phyloP scores from a whole-genome alignment of 2,888 invertebrate species.

The Acanthosoma haemorrhoidale region DNA sequence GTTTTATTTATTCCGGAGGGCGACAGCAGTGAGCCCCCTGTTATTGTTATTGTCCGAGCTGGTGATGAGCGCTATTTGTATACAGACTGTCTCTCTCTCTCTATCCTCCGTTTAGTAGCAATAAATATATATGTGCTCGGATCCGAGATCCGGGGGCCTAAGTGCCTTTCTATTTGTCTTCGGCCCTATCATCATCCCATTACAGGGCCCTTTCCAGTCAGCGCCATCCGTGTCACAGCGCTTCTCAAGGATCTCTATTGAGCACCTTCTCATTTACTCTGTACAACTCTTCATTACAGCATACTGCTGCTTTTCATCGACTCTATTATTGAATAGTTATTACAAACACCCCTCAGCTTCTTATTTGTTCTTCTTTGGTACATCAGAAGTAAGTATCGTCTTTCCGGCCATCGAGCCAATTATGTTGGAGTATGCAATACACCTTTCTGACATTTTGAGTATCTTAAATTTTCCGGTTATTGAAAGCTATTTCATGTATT shows the following conservation, averaged over 20 bases:
- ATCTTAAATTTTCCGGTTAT: no score
- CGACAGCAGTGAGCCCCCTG: neutral
- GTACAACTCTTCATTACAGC: neutral
- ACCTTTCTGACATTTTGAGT: no score
- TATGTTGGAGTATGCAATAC: no score
- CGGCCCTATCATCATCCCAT: conserved; percentile 8
- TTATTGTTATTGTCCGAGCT: neutral
- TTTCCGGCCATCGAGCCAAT: no score
- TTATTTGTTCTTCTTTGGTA: no score
- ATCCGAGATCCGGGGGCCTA: neutral
- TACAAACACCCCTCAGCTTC: no score
- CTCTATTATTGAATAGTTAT: no score
- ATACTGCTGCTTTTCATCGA: no score
- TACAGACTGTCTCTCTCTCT: neutral
- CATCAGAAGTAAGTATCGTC: no score
- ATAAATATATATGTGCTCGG: conserved; percentile 10
- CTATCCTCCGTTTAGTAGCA: conserved; percentile 11
- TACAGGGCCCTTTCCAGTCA: conserved; percentile 8
- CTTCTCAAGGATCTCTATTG: neutral
- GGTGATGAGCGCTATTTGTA: conserved; percentile 6
- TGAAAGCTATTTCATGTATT: no score
- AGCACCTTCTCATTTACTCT: neutral
- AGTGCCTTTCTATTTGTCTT: conserved; percentile 8
- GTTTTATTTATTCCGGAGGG: conserved; percentile 10
- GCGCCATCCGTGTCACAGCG: neutral